Evolutionary conservation across 92 coral and sea anemone species (phyloP), one percentile per base, ranked within the genome.

Genomic region (Umimayanthus kanabou): DNA sequence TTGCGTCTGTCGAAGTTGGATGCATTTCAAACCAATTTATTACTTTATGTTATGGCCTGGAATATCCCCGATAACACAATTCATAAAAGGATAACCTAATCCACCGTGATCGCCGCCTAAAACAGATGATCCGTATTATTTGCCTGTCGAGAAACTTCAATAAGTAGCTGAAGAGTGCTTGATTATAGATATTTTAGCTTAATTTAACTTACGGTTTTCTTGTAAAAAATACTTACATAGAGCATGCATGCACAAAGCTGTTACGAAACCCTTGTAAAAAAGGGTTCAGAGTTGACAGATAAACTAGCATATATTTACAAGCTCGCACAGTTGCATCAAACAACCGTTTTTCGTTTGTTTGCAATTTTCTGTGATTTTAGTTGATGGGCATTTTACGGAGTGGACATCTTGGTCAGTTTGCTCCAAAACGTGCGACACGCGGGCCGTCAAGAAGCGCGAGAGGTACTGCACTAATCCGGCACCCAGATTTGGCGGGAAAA

Each of bases 321-420:
- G 67, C 58, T 16, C 79, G 66, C 26, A 80, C 87, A 53, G 66
- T 80, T 53, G 58, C 58, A 11, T 53, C 58, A 53, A 11, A 11
- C 18, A 53, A 53, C 16, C 18, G 11, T 53, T 53, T 75, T 43
- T 20, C 7, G 25, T 18, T 25, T 18, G 20, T 58, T 58, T 8
- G 70, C 15, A 67, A 77, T 61, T 22, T 61, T 9, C 6, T 30
- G 15, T 16, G 7, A 61, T 71, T 82, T 45, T 74, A 83, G 74
- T 90, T 57, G 79, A 90, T 39, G 92, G 92, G 15, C 71, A 78
- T 33, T 87, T 90, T 67, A 90, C 92, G 25, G 90, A 90, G 42
- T 90, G 92, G 92, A 80, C 92, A 71, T 39, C 87, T 72, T 90
- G 92, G 92, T 86, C 92, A n/a, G 76, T 75, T n/a, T 90, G 92